Evolutionary conservation across 1,140 invertebrate species (phyloP).

Genomic region (Drosophila mayri): DNA sequence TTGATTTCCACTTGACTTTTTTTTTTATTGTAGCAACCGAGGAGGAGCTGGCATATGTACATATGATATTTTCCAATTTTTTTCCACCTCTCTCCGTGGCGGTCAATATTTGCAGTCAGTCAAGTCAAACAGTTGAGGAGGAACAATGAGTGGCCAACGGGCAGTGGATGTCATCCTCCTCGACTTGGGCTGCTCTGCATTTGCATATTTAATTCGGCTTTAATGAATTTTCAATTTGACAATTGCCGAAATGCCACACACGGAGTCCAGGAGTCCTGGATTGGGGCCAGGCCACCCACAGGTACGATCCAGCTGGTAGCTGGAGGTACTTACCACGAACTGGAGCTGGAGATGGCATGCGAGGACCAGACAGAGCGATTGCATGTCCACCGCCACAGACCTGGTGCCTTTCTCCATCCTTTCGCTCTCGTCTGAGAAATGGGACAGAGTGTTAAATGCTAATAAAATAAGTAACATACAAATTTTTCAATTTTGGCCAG

Average conservation of each 20-base stretch:
- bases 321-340: conserved; percentile 3
- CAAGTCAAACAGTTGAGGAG: conserved; percentile 65
- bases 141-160: conserved; percentile 16
- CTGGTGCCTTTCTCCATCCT: conserved; percentile 40
- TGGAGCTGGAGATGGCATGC: conserved; percentile 51
- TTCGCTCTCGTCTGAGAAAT: conserved; percentile 41
- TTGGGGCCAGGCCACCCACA: conserved; percentile 61
- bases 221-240: conserved; percentile 84
- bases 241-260: conserved; percentile 80
- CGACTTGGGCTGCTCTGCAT: conserved; percentile 49
- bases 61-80: conserved; percentile 63
- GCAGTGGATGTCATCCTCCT: conserved; percentile 42
- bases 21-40: conserved; percentile 44
- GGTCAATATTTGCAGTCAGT: conserved; percentile 69
- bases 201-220: conserved; percentile 82
- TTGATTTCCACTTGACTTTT: conserved; percentile 75
- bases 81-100: conserved; percentile 23
- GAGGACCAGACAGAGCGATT: conserved; percentile 10
- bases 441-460: conserved; percentile 73
- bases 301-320: background rate
- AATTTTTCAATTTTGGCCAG: conserved; percentile 74
- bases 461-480: conserved; percentile 84
- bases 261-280: conserved; percentile 14
- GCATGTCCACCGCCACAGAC: conserved; percentile 41
- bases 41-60: conserved; percentile 44